Conservation (phyloP, 1,140 invertebrate genomes). For the Cherax destructor region DNA sequence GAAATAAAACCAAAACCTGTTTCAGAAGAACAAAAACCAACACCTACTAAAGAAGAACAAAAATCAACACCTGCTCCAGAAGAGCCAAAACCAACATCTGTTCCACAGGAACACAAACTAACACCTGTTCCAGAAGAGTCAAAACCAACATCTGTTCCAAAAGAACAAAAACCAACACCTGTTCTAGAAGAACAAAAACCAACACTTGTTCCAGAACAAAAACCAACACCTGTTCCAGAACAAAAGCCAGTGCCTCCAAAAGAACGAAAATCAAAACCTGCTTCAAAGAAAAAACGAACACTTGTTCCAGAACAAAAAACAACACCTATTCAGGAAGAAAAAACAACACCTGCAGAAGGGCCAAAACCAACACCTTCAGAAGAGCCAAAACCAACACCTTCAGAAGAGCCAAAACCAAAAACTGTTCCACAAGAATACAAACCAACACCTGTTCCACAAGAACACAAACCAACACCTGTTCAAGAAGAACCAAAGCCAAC, state of each 20-base stretch:
- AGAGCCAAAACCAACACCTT: constrained; percentile 18
- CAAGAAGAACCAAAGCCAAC: constrained; percentile 3
- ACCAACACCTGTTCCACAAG: neutral
- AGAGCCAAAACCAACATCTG: neutral
- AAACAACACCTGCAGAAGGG: neutral
- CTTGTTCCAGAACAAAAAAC: neutral
- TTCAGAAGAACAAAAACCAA: constrained; percentile 11
- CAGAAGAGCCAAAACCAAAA: neutral
- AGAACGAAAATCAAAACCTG: constrained; percentile 1
- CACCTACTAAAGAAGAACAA: neutral
- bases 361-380: constrained; percentile 6
- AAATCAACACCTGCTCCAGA: neutral
- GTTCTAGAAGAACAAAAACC: neutral
- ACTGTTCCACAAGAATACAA: neutral
- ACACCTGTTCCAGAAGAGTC: neutral
- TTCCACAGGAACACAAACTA: neutral
- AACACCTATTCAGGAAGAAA: constrained; percentile 15
- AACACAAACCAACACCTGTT: constrained; percentile 17
- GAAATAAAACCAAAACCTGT: constrained; percentile 27
- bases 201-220: neutral
- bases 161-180: constrained; percentile 25
- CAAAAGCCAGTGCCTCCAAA: neutral
- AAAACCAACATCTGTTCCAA: neutral
- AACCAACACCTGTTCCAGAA: constrained; percentile 9
- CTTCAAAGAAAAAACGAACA: neutral